phyloP scores from a whole-genome alignment of 2,888 invertebrate species.

The Chloroclystis v-ata region DNA sequence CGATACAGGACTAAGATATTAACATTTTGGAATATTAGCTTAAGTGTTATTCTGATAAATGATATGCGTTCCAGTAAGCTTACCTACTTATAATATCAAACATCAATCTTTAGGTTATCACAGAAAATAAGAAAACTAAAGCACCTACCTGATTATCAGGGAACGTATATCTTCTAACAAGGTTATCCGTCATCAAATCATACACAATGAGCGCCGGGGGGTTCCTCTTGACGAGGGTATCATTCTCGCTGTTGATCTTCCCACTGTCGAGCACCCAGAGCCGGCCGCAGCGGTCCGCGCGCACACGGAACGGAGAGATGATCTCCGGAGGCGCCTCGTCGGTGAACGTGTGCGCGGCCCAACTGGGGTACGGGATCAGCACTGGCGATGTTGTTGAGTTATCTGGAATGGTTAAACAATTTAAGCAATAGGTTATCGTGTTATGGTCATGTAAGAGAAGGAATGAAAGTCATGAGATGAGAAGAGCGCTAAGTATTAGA shows the following conservation, averaged over 20 bases:
- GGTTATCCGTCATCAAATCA: conserved; percentile 83
- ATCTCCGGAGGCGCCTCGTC: conserved; percentile 79
- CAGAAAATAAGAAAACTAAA: too few species aligned
- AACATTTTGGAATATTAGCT: too few species aligned
- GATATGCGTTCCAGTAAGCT: too few species aligned
- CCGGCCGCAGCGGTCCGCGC: conserved; percentile 86
- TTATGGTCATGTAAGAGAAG: background rate
- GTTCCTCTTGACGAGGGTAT: conserved; percentile 52
- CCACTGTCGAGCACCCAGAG: conserved; percentile 90
- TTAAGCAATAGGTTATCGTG: too few species aligned
- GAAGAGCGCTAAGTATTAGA: too few species aligned
- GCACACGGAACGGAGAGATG: conserved; percentile 84
- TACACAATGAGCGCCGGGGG: conserved; percentile 83
- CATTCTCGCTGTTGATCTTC: conserved; percentile 76
- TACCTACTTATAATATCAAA: too few species aligned
- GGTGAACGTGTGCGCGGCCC: conserved; percentile 83
- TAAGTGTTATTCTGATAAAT: too few species aligned
- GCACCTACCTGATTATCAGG: conserved; percentile 74
- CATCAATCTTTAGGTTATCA: too few species aligned
- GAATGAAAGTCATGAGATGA: background rate
- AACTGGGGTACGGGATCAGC: conserved; percentile 87
- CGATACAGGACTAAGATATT: too few species aligned
- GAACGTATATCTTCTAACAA: conserved; percentile 82
- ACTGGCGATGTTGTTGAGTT: conserved; percentile 81
- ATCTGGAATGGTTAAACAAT: too few species aligned